These are phyloP conservation scores for Tylochromis polylepis DNA, from an alignment of 2,113 vertebrate species.

Conservation along the genomic window DNA sequence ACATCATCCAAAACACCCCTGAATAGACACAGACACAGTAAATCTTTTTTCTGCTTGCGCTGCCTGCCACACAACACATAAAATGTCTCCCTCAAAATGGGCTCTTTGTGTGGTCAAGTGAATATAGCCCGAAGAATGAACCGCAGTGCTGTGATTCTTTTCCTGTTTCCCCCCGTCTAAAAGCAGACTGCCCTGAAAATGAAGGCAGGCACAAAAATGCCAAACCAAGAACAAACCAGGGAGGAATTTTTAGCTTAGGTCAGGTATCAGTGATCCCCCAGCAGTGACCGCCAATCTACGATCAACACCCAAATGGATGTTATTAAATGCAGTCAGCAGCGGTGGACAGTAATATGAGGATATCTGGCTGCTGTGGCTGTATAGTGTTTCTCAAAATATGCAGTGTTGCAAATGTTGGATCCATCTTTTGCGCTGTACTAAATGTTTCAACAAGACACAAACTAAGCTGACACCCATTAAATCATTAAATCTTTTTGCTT, in stretches of 20 bases:
- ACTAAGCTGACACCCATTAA: not conserved
- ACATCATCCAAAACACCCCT: constrained; percentile 48
- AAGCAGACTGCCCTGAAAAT: constrained; percentile 53
- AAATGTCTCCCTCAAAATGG: constrained; percentile 67
- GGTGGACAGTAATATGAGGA: not conserved
- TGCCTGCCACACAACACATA: constrained; percentile 62
- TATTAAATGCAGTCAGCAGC: not conserved
- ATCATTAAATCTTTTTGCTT: constrained; percentile 2
- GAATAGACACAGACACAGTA: constrained; percentile 63
- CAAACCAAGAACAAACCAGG: constrained; percentile 51
- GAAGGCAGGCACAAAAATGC: constrained; percentile 34
- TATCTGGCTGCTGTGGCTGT: not conserved
- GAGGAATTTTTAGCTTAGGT: constrained; percentile 45
- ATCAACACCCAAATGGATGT: not conserved
- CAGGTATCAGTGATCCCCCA: constrained; percentile 27
- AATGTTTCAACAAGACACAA: not conserved
- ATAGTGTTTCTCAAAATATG: not conserved
- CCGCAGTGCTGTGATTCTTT: constrained; percentile 63
- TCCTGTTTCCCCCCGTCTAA: constrained; percentile 72
- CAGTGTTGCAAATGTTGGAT: not conserved
- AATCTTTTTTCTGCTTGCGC: constrained; percentile 55
- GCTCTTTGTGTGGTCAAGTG: constrained; percentile 73
- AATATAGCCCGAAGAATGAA: constrained; percentile 67
- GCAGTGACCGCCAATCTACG: not conserved
- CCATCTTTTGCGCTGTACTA: not conserved